A percentile compares a stretch with the other conserved stretches of the same genome.
phyloP scores from a whole-genome alignment of 2,797 vertebrate species.

The Poeciliopsis gracilis region DNA sequence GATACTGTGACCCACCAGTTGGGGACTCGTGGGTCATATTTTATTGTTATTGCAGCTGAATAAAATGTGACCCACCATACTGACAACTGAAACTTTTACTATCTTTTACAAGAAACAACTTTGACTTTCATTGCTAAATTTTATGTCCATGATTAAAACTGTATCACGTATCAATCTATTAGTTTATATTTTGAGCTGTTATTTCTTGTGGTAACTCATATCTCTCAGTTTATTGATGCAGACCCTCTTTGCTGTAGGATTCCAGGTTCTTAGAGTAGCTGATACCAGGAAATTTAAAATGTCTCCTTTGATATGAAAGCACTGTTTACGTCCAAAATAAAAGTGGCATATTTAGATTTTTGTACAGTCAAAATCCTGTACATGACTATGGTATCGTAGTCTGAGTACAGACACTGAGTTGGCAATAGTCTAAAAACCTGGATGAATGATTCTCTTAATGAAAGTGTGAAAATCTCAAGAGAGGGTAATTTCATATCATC shows the following conservation, averaged over 20 bases:
- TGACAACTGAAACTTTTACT: neutral
- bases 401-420: neutral
- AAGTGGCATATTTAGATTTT: neutral
- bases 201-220: neutral
- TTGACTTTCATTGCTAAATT: neutral
- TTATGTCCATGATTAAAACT: neutral
- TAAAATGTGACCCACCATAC: neutral
- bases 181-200: neutral
- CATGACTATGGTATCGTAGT: neutral
- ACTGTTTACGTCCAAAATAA: neutral
- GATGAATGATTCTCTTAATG: neutral
- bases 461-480: neutral
- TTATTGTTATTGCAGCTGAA: neutral
- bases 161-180: neutral
- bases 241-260: neutral
- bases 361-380: neutral
- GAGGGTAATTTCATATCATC: neutral
- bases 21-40: no score
- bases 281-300: neutral
- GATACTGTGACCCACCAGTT: neutral
- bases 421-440: neutral
- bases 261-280: neutral
- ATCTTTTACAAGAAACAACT: neutral
- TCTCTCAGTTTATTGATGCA: neutral
- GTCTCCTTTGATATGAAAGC: neutral